Evolutionary conservation across 2,888 invertebrate species (phyloP), one percentile per base, ranked within the genome.

Genomic region (Brachyptera putata): DNA sequence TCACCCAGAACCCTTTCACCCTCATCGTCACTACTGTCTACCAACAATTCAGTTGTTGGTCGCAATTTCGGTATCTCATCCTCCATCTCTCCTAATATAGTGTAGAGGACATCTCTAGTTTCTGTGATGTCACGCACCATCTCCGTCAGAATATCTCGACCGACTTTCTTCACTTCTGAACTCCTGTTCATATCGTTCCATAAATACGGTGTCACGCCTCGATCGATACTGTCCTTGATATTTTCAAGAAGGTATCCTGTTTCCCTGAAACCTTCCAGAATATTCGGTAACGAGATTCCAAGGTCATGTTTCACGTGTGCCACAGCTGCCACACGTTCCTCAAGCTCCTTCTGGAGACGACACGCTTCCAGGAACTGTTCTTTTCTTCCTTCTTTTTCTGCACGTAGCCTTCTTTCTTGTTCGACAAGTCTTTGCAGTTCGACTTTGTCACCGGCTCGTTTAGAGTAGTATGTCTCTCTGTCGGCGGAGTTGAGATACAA

Each of bases 281-380:
- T 90, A 57, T 86, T 81, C 14, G 94, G 94, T 70, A 94, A 80
- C 70, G 95, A 80, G 74, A 90, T 89, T 26, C 89, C 88, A 72
- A 94, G 84, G 76, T 93, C 92, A 64, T 90, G 91, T 69, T 89
- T 89, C 71, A 93, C 83, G 63, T 95, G 82, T 64, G 89, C 86
- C 22, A 89, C 84, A 1, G 91, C 91, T 1, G 89, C 89, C 37
- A 90, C 86, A 63, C 90, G 86, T 71, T 87, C 86, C 68, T 91
- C 87, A 69, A 89, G 88, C 75, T 89, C 89, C 65, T 78, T 78
- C 68, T 89, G 88, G 63, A 84, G 77, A 63, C 75, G 74, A 64
- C 76, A 77, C 72, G 77, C 86, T 79, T 77, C 80, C 78, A 72
- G 80, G 71, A 89, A 86, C 71, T 91, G 86, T 61, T 79, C 81